A percentile compares a stretch with the other conserved stretches of the same genome.
These are phyloP conservation scores for Drosophila prostipennis DNA, from an alignment of 2,888 invertebrate species.

Conservation along the genomic window DNA sequence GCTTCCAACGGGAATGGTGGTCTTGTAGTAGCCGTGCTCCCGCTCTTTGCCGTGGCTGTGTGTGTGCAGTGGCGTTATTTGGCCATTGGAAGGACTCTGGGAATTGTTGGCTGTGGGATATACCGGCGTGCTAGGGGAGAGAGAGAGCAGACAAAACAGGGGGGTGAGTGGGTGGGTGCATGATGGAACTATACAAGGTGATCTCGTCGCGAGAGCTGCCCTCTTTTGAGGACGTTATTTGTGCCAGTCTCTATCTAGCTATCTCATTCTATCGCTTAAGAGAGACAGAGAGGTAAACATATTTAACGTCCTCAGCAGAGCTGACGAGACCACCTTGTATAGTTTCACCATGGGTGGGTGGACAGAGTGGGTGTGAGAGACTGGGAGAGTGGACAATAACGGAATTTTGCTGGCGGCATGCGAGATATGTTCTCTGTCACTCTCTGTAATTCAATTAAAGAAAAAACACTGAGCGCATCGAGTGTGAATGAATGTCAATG, in stretches of 20 bases:
- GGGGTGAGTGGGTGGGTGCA: conserved; percentile 5
- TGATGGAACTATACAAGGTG: too few species aligned
- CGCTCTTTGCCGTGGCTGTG: conserved; percentile 49
- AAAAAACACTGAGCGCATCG: conserved; percentile 12
- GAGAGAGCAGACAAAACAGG: conserved; percentile 14
- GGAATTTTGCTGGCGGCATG: conserved; percentile 26
- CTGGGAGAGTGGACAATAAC: conserved; percentile 6
- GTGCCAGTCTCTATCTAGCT: too few species aligned
- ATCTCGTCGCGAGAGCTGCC: too few species aligned
- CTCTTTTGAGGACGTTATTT: too few species aligned
- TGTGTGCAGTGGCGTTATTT: conserved; percentile 74
- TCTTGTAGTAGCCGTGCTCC: conserved; percentile 73
- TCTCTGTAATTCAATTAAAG: conserved; percentile 34
- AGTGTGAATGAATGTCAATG: conserved; percentile 32
- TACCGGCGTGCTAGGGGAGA: conserved; percentile 71
- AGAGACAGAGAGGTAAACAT: too few species aligned
- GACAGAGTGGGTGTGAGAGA: neutral
- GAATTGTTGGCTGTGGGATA: conserved; percentile 81
- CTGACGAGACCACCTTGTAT: too few species aligned
- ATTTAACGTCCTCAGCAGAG: too few species aligned
- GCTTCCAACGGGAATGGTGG: conserved; percentile 82
- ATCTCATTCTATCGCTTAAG: too few species aligned
- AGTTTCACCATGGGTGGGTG: neutral
- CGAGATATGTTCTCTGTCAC: conserved; percentile 31
- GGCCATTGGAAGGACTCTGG: conserved; percentile 77